Evolutionary conservation across 2,888 invertebrate genomes (phyloP), one percentile per base, ranked within the genome.

Genomic region (Tachina fera): DNA sequence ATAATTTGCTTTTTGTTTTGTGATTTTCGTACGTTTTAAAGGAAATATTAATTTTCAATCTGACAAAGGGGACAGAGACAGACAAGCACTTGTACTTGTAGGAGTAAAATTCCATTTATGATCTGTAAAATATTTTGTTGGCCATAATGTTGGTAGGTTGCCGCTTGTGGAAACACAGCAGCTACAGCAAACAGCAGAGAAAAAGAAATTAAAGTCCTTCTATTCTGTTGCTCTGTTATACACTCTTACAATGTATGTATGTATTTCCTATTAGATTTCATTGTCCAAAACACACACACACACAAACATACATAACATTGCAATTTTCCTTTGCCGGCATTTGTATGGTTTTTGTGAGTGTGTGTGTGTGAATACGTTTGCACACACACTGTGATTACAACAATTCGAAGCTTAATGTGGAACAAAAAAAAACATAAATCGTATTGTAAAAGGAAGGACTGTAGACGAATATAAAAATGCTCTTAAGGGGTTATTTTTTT

Each of bases 51-150:
- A 72, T 80, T 72, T 72, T 39, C 65, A 43, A 43, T 60, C 10
- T 60, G 58, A 5, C 43, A 45, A 45, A 53, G 70, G 39, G 11
- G n/a, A 22, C 58, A 43, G 3, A 14, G 51, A 10, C 49, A 13
- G n/a, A n/a, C n/a, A n/a, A n/a, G n/a, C n/a, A 5, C 43, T 6
- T 8, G 74, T 11, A 61, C 43, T 31, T 81, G 75, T 53, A 45
- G 81, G 47, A 61, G 75, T 68, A 51, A 67, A 41, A 41, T 58
- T 47, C 41, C 47, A 72, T 75, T 41, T 63, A 47, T 63, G 39
- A 75, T 63, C 49, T 61, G 53, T 56, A 49, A 70, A 78, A 71
- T 75, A 70, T 78, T 76, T 31, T 75, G n/a, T 58, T 68, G 70
- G 58, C 75, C 53, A 71, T 70, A 39, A 41, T 47, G 49, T 16